Base-by-base conservation (phyloP, 92 coral and sea anemone genomes). In the Epizoanthus stellaris region DNA sequence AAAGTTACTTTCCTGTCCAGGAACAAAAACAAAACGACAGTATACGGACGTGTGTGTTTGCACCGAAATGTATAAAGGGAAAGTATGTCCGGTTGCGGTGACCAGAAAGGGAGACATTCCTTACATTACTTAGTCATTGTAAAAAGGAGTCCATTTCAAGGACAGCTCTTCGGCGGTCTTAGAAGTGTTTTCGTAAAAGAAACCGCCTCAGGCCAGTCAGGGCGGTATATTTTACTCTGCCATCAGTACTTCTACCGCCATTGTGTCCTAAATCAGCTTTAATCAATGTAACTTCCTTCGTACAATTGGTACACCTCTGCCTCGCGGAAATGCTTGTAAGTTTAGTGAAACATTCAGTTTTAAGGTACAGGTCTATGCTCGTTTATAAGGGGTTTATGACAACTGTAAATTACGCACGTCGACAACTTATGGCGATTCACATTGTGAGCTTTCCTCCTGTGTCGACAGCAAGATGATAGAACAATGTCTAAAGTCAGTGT, bases 141-240 rank as follows among this genome's bases (percentile, higher is more conserved):
- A 8, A 25, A 13, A 12, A 66, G 70, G 42, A 66, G 34, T 23
- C 16, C 39, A 19, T 7, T 38, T 17, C 49, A n/a, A 19, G 39
- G 70, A 14, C 36, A 67, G 20, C 39, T 40, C 10, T 15, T 68
- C 73, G 73, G 73, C 52, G 39, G 73, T 10, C 73, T 68, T 68
- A 38, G 73, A 68, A 68, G 73, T 68, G 52, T 45, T 68, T 38
- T 52, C 23, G 6, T 16, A 68, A 68, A 68, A 68, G 73, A 38
- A 17, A 68, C 73, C 73, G 73, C 73, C 73, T 12, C 14, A 13
- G 56, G 56, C 56, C 10, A 52, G 70, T 34, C 6, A 11, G 6
- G 39, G 70, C 43, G 70, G 70, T 15, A 2, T 66, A 39, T 66
- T 68, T 15, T 13, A 38, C 49, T 38, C 4, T 30, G 36, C 2